Evolutionary conservation across 2,888 invertebrate genomes (phyloP).

Genomic region (Digitonthophagus gazella): DNA sequence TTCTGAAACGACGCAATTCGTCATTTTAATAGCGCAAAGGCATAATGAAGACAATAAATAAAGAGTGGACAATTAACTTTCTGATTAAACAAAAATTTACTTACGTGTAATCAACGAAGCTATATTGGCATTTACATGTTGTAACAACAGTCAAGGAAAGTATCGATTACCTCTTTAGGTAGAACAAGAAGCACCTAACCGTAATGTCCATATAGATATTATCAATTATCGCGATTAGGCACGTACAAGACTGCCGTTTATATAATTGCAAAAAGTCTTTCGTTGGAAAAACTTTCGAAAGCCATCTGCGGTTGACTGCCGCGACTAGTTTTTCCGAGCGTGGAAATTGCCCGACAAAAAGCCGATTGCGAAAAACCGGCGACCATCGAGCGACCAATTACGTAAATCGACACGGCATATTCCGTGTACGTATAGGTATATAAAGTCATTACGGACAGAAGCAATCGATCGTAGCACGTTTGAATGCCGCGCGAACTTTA

Average conservation of each 20-base stretch:
- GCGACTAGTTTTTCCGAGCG: background rate
- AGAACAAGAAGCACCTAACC: background rate
- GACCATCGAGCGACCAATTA: constrained; percentile 33
- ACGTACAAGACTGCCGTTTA: background rate
- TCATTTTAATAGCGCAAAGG: background rate
- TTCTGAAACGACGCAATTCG: background rate
- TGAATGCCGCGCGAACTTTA: background rate
- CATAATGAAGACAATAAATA: too few relatives aligned
- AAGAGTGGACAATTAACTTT: too few relatives aligned
- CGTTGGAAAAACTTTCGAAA: background rate
- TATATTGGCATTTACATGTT: background rate
- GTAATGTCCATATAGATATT: background rate
- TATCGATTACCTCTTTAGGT: background rate
- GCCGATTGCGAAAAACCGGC: constrained; percentile 3
- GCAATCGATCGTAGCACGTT: constrained; percentile 1
- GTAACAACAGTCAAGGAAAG: background rate
- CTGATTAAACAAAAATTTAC: too few relatives aligned
- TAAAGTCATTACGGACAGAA: constrained; percentile 32
- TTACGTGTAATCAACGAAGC: too few relatives aligned
- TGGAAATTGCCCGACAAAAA: background rate
- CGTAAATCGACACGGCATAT: constrained; percentile 35
- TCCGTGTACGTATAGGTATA: constrained; percentile 35
- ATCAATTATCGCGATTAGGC: background rate
- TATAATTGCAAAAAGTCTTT: background rate
- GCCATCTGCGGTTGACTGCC: background rate